Percentiles rank a stretch among this genome's conserved stretches.
Conservation (phyloP, 2,797 vertebrate species). For the Capromys pilorides region DNA sequence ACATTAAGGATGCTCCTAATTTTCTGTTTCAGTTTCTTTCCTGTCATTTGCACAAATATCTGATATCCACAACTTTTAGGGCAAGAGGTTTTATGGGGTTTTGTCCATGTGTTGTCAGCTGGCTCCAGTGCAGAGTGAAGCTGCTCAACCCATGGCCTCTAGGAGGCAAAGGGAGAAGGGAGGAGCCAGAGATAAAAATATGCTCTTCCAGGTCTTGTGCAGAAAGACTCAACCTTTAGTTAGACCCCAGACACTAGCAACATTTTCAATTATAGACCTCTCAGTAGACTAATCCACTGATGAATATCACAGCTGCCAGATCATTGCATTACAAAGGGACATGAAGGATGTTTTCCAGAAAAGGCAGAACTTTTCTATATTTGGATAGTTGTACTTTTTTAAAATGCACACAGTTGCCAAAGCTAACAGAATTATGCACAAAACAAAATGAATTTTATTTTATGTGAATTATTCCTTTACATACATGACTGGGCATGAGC, state of each 20-base stretch:
- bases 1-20: not conserved
- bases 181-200: not conserved
- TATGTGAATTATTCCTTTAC: not conserved
- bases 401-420: not conserved
- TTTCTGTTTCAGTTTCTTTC: not conserved
- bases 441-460: not conserved
- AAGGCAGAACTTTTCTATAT: not conserved
- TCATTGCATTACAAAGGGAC: not conserved
- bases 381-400: not conserved
- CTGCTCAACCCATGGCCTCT: not conserved
- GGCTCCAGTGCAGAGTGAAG: not conserved
- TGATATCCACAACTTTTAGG: not conserved
- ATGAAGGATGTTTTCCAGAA: not conserved
- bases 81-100: not conserved
- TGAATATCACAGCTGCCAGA: not conserved
- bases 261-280: not conserved
- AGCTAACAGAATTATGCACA: not conserved
- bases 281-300: not conserved
- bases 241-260: not conserved
- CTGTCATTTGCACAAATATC: not conserved
- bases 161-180: not conserved
- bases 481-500: not conserved
- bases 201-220: not conserved
- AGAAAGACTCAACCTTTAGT: too few relatives aligned
- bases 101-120: not conserved